A percentile compares a stretch with the other conserved stretches of the same genome.
These are phyloP conservation scores for Henricia sp. DNA, from an alignment of 53 echinoderm and acorn worm genomes.

Conservation along the genomic window DNA sequence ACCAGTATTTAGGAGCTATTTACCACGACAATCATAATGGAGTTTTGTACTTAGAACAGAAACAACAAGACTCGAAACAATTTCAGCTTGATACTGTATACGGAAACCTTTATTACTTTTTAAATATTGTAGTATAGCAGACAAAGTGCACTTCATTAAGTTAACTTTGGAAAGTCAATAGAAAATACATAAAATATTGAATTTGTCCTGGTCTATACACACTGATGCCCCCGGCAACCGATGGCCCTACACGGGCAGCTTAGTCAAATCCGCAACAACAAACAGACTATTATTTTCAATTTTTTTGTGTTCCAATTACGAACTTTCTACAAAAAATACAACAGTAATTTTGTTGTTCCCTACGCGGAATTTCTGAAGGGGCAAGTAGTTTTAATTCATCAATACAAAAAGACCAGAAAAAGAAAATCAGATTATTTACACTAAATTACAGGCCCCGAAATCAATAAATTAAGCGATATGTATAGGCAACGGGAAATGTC, in stretches of 20 bases:
- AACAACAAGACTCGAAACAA: background rate
- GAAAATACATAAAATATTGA: slow-evolving; percentile 64
- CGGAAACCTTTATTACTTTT: slow-evolving; percentile 51
- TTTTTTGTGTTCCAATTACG: slow-evolving; percentile 27
- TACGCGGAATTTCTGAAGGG: slow-evolving; percentile 25
- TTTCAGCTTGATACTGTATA: slow-evolving; percentile 58
- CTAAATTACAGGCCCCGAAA: slow-evolving; percentile 42
- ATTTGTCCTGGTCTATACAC: slow-evolving; percentile 57
- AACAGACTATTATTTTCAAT: slow-evolving; percentile 34
- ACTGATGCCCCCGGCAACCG: slow-evolving; percentile 14
- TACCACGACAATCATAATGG: too few species aligned
- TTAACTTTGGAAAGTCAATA: slow-evolving; percentile 66
- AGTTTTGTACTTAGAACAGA: too few species aligned
- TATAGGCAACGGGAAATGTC: too few species aligned
- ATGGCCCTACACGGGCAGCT: slow-evolving; percentile 20
- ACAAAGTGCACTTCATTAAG: slow-evolving; percentile 64
- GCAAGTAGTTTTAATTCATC: slow-evolving; percentile 11
- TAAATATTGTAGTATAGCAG: slow-evolving; percentile 60
- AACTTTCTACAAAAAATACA: slow-evolving; percentile 65
- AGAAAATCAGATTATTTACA: slow-evolving; percentile 42
- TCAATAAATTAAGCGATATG: slow-evolving; percentile 31
- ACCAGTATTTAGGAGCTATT: too few species aligned
- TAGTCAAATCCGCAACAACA: slow-evolving; percentile 5
- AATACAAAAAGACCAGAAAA: slow-evolving; percentile 24
- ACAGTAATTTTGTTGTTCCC: slow-evolving; percentile 21